Base-by-base conservation (phyloP, 2,888 invertebrate species). In the Philereme transversata region DNA sequence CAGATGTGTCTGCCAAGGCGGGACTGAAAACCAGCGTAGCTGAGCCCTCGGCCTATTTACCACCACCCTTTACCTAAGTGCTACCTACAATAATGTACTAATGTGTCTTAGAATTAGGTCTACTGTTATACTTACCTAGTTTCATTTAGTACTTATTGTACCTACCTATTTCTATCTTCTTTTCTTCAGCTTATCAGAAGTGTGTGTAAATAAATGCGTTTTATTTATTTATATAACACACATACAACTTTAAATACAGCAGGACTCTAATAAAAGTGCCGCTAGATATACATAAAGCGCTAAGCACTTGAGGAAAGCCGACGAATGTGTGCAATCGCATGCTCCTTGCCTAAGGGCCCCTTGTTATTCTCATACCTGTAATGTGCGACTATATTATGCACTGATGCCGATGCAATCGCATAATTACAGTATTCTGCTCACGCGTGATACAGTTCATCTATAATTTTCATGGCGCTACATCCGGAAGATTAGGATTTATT, bases 311-410 rank as follows among this genome's bases (percentile, higher is more conserved):
- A 62, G 64, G 52, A 64, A 69, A 66, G 45, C 71, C 77, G 79
- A 81, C 76, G 78, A 78, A 82, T 80, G 78, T 60, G 69, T 62
- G 67, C 75, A 72, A 75, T 76, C 73, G 72, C 71, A 62, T 55
- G 59, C 68, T 58, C 70, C 56, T 61, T 61, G 79, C 82, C 79
- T 10, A 52, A 70, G 76, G 74, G 62, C 51, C 55, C n/a, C 63
- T 40, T 47, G 40, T 57, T 60, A 47, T 51, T 49, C 52, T 45
- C 49, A 46, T 61, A n/a, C 59, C 8, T 46, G 50, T 54, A 51
- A 52, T 47, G 51, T 36, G 51, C 51, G 52, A 51, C 56, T 52
- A 52, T 33, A 51, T 48, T 60, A 51, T 56, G 48, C 43, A 5
- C 41, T 53, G 40, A 22, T 53, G 50, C 56, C 61, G 38, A 51